Base-by-base conservation (phyloP, 2,888 invertebrate genomes). In the Drosophila ochracea region DNA sequence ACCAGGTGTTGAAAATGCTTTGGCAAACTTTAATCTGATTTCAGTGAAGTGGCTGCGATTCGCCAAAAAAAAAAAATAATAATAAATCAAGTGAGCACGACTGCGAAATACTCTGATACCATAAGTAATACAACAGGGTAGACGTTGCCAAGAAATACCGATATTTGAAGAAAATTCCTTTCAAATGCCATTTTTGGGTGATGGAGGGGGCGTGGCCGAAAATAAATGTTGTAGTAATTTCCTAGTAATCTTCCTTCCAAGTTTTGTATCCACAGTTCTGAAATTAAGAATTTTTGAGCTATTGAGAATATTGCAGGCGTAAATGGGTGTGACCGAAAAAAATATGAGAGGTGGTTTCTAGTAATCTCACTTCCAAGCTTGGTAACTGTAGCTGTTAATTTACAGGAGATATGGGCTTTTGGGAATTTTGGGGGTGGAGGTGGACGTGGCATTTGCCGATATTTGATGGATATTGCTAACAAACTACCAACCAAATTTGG, bases 11-110 rank as follows among this genome's bases (percentile, higher is more conserved):
- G 43, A 53, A 49, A 43, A 35, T 63, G 80, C 64, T 80, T 57
- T 43, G 57, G 68, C 62, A 73, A 84, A 86, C 69, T 82, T 76
- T 82, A 84, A 86, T 84, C 87, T 73, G 79, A 89, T 86, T 82
- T 72, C 61, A 78, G 69, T 68, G 61, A 59, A 82, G 68, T 71
- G 76, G 35, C 68, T 55, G 41, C 59, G 39, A 75, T 57, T 61
- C 35, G 52, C 53, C 31, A 9, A 31, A 41, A 59, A 59, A 58
- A 55, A 21, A 16, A 16, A 25, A 9, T n/a, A n/a, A n/a, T n/a
- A 9, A n/a, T 1, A 19, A 47, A 9, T 4, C 16, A 4, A 4
- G 47, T 25, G 9, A 25, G 9, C 4, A 4, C 25, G 47, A 47
- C 47, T 28, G 47, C 25, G 4, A 28, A 25, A 25, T 47, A 16